Evolutionary conservation across 2,113 vertebrate genomes (phyloP).

Genomic region (Centropus unirufus): DNA sequence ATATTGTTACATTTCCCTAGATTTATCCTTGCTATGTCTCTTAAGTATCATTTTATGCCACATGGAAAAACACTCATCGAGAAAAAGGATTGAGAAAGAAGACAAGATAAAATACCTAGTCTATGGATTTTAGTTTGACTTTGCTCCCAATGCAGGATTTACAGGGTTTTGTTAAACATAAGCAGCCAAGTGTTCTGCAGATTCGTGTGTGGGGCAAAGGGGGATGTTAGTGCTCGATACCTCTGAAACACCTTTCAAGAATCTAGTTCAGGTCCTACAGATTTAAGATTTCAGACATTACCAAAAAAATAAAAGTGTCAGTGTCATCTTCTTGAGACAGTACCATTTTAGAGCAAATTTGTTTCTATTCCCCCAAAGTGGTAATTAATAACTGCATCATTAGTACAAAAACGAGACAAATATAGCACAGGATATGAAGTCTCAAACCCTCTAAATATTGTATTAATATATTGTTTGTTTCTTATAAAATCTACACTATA

Average conservation of each 20-base stretch:
- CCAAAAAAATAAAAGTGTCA: neutral
- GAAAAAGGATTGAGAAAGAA: neutral
- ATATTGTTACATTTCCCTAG: neutral
- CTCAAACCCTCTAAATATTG: neutral
- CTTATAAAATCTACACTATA: neutral
- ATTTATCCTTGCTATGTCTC: constrained; percentile 8
- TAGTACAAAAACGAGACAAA: neutral
- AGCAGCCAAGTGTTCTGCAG: neutral
- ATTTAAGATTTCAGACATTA: neutral
- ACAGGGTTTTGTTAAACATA: neutral
- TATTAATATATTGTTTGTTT: neutral
- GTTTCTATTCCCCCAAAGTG: neutral
- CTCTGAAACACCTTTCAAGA: neutral
- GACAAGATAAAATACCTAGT: neutral
- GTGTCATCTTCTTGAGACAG: neutral
- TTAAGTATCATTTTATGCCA: neutral
- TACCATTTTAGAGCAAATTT: neutral
- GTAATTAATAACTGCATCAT: neutral
- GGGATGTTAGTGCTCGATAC: neutral
- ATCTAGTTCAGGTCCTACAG: neutral
- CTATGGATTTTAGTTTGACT: neutral
- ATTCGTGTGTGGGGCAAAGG: neutral
- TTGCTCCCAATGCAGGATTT: neutral
- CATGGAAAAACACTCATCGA: neutral
- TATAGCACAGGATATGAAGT: neutral